These are phyloP conservation scores for Stenurella melanura DNA, from an alignment of 2,888 invertebrate genomes.

Conservation along the genomic window DNA sequence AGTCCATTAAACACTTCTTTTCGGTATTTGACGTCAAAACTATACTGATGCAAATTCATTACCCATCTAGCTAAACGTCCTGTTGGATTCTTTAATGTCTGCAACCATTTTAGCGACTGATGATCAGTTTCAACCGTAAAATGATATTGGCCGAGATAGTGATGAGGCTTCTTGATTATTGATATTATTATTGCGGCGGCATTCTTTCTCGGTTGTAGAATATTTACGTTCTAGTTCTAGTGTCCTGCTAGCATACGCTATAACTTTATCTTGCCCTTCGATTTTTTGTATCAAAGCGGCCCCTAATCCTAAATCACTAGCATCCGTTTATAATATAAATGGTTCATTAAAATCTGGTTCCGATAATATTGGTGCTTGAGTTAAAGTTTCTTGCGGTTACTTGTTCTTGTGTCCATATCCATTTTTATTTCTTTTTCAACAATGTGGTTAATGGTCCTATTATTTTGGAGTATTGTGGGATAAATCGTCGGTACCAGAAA, in stretches of 20 bases:
- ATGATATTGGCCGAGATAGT: no score
- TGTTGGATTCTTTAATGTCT: no score
- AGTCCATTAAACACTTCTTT: not conserved
- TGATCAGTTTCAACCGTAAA: not conserved
- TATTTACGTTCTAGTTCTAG: constrained; percentile 25
- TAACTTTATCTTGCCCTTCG: not conserved
- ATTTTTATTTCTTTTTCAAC: no score
- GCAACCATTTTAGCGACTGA: not conserved
- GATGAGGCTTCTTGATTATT: no score
- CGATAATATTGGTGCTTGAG: no score
- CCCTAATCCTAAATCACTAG: not conserved
- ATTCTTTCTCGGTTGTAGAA: constrained; percentile 62
- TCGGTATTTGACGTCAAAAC: not conserved
- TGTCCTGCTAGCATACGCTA: not conserved
- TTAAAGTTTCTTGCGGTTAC: no score
- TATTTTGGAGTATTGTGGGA: not conserved
- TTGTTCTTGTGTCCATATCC: no score
- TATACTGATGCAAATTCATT: not conserved
- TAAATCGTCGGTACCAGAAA: not conserved
- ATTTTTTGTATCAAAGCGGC: not conserved
- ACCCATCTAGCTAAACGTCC: no score
- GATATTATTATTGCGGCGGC: constrained; percentile 48
- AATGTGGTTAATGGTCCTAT: no score
- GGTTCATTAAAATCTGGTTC: no score
- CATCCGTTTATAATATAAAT: no score